A percentile compares a stretch with the other conserved stretches of the same genome.
phyloP scores from a whole-genome alignment of 2,888 invertebrate genomes.

The Meandrusa payeni region DNA sequence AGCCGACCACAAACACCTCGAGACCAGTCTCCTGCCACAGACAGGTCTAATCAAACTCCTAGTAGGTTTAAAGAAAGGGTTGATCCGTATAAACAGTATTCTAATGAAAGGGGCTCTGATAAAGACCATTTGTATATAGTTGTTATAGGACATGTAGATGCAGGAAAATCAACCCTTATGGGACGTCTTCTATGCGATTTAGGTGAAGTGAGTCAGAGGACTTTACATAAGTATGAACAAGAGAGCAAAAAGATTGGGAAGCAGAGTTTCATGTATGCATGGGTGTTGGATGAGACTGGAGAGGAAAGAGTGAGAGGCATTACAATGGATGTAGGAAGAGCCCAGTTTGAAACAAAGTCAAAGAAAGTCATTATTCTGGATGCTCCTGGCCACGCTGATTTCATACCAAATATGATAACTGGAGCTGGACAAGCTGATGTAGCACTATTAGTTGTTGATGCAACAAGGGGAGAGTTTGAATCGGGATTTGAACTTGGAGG shows the following conservation, averaged over 20 bases:
- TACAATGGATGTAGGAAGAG: slow-evolving; percentile 98
- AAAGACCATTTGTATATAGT: slow-evolving; percentile 96
- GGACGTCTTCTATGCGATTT: slow-evolving; percentile 94
- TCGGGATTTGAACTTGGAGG: slow-evolving; percentile 99
- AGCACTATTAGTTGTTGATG: slow-evolving; percentile 97
- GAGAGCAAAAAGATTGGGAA: slow-evolving; percentile 98
- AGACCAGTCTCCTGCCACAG: slow-evolving; percentile 85
- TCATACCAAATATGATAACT: slow-evolving; percentile 99
- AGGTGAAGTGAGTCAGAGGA: slow-evolving; percentile 92
- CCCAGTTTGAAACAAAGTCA: slow-evolving; percentile 93
- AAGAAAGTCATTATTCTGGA: slow-evolving; percentile 93
- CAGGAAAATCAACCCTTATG: slow-evolving; percentile 98
- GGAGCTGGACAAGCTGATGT: slow-evolving; percentile 99
- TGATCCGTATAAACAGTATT: slow-evolving; percentile 83
- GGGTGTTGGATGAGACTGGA: slow-evolving; percentile 99
- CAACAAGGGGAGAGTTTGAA: slow-evolving; percentile 98
- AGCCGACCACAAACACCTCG: slow-evolving; percentile 80
- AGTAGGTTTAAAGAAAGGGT: slow-evolving; percentile 76
- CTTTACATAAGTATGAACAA: slow-evolving; percentile 98
- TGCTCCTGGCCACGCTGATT: slow-evolving; percentile 99
- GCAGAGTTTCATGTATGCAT: slow-evolving; percentile 98
- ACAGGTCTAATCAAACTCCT: slow-evolving; percentile 71
- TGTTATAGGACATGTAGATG: slow-evolving; percentile 98
- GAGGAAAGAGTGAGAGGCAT: slow-evolving; percentile 98
- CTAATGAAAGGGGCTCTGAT: slow-evolving; percentile 87